A percentile compares a stretch with the other conserved stretches of the same genome.
phyloP scores from a whole-genome alignment of 2,113 vertebrate genomes.

The Anas platyrhynchos region DNA sequence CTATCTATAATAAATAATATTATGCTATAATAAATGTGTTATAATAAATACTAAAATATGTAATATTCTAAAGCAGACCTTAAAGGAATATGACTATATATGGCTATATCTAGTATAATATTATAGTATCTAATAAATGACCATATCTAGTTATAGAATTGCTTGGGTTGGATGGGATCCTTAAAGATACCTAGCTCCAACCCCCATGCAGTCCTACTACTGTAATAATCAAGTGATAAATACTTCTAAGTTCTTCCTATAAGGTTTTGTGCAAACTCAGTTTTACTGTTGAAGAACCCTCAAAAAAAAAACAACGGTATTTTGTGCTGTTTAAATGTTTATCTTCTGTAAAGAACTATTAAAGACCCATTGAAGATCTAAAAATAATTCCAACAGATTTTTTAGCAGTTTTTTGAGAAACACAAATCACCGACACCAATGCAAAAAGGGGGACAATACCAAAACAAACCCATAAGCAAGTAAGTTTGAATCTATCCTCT shows the following conservation, averaged over 20 bases:
- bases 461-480: neutral
- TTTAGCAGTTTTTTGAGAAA: neutral
- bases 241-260: neutral
- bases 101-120: neutral
- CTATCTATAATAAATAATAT: neutral
- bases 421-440: neutral
- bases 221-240: neutral
- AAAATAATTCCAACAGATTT: neutral
- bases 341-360: neutral
- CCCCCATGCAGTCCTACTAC: no score
- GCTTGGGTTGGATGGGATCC: no score
- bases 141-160: no score
- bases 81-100: no score
- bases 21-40: neutral
- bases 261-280: neutral
- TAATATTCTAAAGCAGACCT: neutral
- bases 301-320: neutral
- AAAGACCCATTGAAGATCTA: neutral
- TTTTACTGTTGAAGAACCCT: neutral
- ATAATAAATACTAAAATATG: neutral
- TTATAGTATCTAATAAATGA: no score
- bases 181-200: no score
- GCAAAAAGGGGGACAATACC: neutral
- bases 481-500: neutral
- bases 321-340: neutral